phyloP scores from a whole-genome alignment of 2,888 invertebrate genomes.

The Copidosoma aretas region DNA sequence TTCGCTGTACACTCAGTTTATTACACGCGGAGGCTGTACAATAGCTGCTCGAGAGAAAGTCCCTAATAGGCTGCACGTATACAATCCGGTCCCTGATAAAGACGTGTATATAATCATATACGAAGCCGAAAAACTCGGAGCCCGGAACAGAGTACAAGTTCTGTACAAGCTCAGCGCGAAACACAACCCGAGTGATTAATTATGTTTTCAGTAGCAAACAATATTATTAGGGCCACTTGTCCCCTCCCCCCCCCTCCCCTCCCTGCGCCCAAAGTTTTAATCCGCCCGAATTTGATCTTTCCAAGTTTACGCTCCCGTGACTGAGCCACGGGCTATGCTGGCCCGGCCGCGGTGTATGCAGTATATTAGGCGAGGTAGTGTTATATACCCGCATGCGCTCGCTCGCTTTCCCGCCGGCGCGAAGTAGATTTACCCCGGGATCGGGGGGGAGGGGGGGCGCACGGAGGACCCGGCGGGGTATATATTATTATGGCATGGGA shows the following conservation, averaged over 20 bases:
- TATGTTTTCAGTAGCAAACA: neutral
- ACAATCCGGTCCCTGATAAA: no score
- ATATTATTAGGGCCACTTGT: constrained; percentile 17
- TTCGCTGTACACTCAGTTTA: no score
- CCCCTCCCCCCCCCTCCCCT: neutral
- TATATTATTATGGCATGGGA: constrained; percentile 18
- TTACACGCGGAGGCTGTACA: no score
- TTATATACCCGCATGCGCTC: no score
- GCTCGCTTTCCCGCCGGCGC: neutral
- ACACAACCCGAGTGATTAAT: neutral
- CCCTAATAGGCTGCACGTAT: no score
- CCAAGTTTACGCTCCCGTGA: neutral
- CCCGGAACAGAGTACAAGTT: no score
- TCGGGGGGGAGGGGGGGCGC: neutral
- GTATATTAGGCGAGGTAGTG: no score
- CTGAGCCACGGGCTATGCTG: neutral
- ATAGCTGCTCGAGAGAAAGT: no score
- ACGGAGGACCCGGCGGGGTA: no score
- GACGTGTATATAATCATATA: no score
- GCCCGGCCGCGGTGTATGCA: neutral
- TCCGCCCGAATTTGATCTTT: constrained; percentile 21
- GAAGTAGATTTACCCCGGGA: constrained; percentile 2
- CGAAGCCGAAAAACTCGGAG: no score
- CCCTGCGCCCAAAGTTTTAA: neutral
- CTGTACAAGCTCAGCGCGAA: no score